A percentile compares a stretch with the other conserved stretches of the same genome.
phyloP scores from a whole-genome alignment of 2,888 invertebrate species.

The Pseudococcus longispinus region DNA sequence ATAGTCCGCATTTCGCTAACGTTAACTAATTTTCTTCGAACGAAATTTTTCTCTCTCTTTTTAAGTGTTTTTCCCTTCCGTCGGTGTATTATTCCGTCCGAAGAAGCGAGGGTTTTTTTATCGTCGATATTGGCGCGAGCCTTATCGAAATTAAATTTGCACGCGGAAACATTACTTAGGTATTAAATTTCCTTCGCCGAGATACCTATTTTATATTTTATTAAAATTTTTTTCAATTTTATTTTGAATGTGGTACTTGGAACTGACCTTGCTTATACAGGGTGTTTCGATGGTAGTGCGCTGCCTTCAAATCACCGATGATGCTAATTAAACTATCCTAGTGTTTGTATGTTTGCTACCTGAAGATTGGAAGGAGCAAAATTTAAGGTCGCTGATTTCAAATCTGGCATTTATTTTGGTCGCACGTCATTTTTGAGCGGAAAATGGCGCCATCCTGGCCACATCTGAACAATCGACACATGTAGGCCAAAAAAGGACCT shows the following conservation, averaged over 20 bases:
- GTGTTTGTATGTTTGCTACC: no score
- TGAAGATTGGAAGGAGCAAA: no score
- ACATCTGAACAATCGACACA: no score
- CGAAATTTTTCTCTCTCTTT: background rate
- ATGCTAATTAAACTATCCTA: no score
- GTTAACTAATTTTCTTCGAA: slow-evolving; percentile 16
- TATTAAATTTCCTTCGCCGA: background rate
- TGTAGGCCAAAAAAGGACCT: no score
- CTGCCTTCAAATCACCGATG: no score
- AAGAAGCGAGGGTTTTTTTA: background rate
- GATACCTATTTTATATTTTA: background rate
- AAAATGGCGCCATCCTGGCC: no score
- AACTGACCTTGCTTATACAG: no score
- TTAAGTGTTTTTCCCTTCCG: background rate
- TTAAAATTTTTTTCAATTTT: background rate
- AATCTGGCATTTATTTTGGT: no score
- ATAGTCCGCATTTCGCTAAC: slow-evolving; percentile 7
- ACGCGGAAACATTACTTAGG: background rate
- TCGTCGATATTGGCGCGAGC: slow-evolving; percentile 17
- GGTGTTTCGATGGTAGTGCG: no score
- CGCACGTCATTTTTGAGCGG: no score
- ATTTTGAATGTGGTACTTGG: background rate
- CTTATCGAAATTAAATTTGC: slow-evolving; percentile 13
- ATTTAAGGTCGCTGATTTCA: no score
- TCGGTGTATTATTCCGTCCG: background rate